Base-by-base conservation (phyloP, 2,888 invertebrate species). In the Eutolmus rufibarbis region DNA sequence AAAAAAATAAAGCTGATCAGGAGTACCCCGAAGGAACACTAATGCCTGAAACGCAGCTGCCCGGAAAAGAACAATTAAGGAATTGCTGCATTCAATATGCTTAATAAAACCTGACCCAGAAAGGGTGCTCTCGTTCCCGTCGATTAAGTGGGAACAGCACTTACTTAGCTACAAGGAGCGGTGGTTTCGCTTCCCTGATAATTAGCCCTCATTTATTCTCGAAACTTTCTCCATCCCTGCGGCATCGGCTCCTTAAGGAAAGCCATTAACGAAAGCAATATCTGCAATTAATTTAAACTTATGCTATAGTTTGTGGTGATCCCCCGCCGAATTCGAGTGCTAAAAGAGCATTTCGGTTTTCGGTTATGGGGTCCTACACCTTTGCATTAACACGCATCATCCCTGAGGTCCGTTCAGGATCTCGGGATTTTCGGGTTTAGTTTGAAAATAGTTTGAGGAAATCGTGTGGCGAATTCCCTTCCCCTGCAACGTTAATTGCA, bases 201-300 rank as follows among this genome's bases (percentile, higher is more conserved):
- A 82, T 57, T 57, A 82, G 37, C 56, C 37, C 82, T 82, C 82
- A 34, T 82, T 82, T 57, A 82, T 82, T 82, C 34, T 66, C 0
- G 57, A 23, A 82, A 82, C 82, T 82, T 82, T 9, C 28, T 57
- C 66, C 66, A 66, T 34, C 37, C 66, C 23, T 28, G 19, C 9
- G 66, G 82, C 57, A 57, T 82, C 82, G 82, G 66, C 34, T 82
- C 57, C 34, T 56, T 57, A 34, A 46, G 82, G 82, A 82, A 66
- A 66, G 37, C 37, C 82, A 82, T 82, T 82, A 82, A 34, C 66
- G 57, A 57, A 82, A 57, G 40, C 57, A 34, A 82, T 82, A 82
- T 57, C 82, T 51, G 82, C 82, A 34, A 82, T 57, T 57, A 37
- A 82, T 81, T 82, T 82, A 82, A 82, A 82, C 37, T 57, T 82